Evolutionary conservation across 2,113 vertebrate species (phyloP).

Genomic region (Cheirogaleus medius): DNA sequence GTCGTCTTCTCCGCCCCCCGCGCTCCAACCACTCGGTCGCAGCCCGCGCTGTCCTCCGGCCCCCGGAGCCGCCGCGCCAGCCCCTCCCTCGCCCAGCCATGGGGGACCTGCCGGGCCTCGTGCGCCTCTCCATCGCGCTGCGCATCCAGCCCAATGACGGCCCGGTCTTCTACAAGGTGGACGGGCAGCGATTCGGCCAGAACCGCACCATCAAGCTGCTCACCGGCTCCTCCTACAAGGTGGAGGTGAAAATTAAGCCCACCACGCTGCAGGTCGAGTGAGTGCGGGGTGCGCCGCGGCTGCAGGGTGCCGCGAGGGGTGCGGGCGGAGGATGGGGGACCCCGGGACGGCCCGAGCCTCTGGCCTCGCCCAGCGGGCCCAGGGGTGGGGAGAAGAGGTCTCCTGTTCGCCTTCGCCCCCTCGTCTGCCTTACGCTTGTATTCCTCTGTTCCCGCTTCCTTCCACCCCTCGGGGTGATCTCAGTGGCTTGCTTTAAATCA

Average conservation of each 20-base stretch:
- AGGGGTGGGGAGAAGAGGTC: neutral
- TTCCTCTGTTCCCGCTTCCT: neutral
- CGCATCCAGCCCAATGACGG: constrained; percentile 96
- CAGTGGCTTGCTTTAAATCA: neutral
- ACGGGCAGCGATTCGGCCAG: constrained; percentile 96
- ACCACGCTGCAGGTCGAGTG: constrained; percentile 93
- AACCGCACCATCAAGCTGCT: constrained; percentile 97
- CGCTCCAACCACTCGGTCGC: neutral
- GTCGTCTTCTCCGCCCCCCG: constrained; percentile 50
- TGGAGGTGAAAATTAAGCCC: constrained; percentile 94
- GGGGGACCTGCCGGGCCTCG: constrained; percentile 91
- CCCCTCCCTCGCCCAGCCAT: constrained; percentile 80
- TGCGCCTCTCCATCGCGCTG: constrained; percentile 93
- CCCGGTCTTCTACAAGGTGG: constrained; percentile 95
- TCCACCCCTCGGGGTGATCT: neutral
- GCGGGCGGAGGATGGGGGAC: neutral
- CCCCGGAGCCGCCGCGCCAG: neutral
- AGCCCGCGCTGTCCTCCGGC: neutral
- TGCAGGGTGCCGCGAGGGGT: neutral
- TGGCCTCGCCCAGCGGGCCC: neutral
- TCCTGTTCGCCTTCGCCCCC: neutral
- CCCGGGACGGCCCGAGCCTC: neutral
- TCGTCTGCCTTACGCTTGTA: neutral
- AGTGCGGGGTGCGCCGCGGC: constrained; percentile 79
- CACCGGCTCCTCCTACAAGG: constrained; percentile 95